A percentile compares a stretch with the other conserved stretches of the same genome.
Conservation (phyloP, 2,888 invertebrate species). For the Eugnorisma glareosa region DNA sequence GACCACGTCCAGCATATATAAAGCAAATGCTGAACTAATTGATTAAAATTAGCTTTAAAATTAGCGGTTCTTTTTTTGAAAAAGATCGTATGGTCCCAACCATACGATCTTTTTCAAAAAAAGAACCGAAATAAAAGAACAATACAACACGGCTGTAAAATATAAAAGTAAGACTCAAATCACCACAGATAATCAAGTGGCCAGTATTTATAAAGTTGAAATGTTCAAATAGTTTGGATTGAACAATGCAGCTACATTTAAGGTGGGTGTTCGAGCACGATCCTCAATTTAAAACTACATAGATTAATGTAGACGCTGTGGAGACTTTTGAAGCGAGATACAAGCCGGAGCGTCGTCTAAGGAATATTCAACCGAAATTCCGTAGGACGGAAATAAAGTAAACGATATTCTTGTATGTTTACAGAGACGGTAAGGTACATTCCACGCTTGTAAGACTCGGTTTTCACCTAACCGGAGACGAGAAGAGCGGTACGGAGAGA, state of each 20-base stretch:
- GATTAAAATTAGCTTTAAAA: neutral
- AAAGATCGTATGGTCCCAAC: too few species aligned
- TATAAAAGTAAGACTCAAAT: neutral
- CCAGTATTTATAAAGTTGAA: neutral
- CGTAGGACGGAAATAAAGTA: neutral
- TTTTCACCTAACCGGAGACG: neutral
- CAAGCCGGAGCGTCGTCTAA: neutral
- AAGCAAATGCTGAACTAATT: neutral
- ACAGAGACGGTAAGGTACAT: constrained; percentile 1
- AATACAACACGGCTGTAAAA: neutral
- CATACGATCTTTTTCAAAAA: neutral
- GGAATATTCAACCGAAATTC: neutral
- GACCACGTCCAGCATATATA: neutral
- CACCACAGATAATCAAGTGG: neutral
- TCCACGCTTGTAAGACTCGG: constrained; percentile 3
- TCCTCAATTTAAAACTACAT: constrained; percentile 1
- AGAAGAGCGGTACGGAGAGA: neutral
- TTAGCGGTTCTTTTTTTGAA: too few species aligned
- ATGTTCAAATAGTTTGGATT: neutral
- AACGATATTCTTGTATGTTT: constrained; percentile 2
- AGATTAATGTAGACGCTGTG: neutral
- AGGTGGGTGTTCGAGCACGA: neutral
- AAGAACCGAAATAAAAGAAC: neutral
- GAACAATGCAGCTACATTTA: neutral
- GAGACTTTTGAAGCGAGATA: neutral